Conservation (phyloP, 1,140 invertebrate genomes). For the Sarcophaga bullata region DNA sequence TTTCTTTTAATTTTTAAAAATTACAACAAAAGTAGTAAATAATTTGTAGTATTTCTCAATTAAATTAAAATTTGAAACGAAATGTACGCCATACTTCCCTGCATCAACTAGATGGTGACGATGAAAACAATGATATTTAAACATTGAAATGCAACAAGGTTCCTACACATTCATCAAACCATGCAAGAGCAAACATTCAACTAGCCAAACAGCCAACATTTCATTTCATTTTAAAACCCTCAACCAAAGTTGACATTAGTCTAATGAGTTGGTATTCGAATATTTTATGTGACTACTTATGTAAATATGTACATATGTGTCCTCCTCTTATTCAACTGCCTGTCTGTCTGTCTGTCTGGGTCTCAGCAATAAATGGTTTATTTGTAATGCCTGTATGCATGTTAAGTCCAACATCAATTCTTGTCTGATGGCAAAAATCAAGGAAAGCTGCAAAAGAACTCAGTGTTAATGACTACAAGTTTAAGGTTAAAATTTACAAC, state of each 20-base stretch:
- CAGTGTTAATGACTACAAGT: slow-evolving; percentile 1
- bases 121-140: slow-evolving; percentile 7
- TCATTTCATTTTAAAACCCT: not conserved
- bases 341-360: too few species aligned
- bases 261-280: slow-evolving; percentile 31
- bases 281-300: slow-evolving; percentile 1
- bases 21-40: too few species aligned
- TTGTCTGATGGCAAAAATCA: slow-evolving; percentile 1
- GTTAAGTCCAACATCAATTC: slow-evolving; percentile 28
- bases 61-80: not conserved
- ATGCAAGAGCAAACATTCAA: not conserved
- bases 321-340: too few species aligned
- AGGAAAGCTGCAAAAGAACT: not conserved
- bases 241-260: slow-evolving; percentile 31
- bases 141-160: slow-evolving; percentile 33
- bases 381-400: not conserved
- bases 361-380: too few species aligned
- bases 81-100: not conserved
- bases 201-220: not conserved
- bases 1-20: too few species aligned
- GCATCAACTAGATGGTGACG: not conserved
- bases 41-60: too few species aligned
- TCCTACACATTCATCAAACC: not conserved
- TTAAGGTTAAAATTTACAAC: slow-evolving; percentile 20
- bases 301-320: too few species aligned